A percentile compares a stretch with the other conserved stretches of the same genome.
Conservation (phyloP, 2,888 invertebrate species). For the Eristalis intricaria region DNA sequence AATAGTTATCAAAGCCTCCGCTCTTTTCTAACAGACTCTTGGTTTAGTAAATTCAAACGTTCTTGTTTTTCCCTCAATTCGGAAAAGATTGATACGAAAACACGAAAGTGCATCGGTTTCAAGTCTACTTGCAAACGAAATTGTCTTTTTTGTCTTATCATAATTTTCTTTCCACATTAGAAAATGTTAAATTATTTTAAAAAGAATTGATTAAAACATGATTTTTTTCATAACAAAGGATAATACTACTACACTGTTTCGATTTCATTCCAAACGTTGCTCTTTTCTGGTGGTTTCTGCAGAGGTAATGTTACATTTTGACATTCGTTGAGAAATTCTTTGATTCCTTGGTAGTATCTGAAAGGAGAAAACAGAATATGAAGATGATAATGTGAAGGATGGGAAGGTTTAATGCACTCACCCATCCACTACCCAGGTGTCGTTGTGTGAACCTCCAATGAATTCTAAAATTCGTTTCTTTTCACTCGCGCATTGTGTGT, state of each 20-base stretch:
- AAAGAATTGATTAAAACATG: not conserved
- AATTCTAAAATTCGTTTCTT: conserved; percentile 90
- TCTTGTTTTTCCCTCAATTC: not conserved
- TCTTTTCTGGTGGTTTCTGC: conserved; percentile 79
- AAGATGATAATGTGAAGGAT: not conserved
- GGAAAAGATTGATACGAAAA: not conserved
- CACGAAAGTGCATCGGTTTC: not conserved
- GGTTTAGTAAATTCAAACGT: not conserved
- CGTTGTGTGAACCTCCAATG: conserved; percentile 94
- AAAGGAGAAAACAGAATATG: conserved; percentile 38
- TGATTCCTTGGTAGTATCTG: conserved; percentile 80
- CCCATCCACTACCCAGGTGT: conserved; percentile 95
- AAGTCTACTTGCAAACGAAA: not conserved
- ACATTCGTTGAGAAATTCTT: conserved; percentile 78
- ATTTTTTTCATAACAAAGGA: not conserved
- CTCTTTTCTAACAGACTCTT: not conserved
- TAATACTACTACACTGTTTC: conserved; percentile 75
- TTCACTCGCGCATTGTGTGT: conserved; percentile 87
- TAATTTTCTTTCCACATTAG: not conserved
- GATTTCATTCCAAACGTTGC: conserved; percentile 80
- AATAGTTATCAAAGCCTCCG: conserved; percentile 20
- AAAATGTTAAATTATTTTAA: not conserved
- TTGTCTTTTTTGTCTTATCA: not conserved
- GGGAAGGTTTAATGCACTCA: conserved; percentile 81
- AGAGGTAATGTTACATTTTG: conserved; percentile 77